These are phyloP conservation scores for Anguilla pacifica DNA, from an alignment of 2,797 vertebrate species.

Conservation along the genomic window DNA sequence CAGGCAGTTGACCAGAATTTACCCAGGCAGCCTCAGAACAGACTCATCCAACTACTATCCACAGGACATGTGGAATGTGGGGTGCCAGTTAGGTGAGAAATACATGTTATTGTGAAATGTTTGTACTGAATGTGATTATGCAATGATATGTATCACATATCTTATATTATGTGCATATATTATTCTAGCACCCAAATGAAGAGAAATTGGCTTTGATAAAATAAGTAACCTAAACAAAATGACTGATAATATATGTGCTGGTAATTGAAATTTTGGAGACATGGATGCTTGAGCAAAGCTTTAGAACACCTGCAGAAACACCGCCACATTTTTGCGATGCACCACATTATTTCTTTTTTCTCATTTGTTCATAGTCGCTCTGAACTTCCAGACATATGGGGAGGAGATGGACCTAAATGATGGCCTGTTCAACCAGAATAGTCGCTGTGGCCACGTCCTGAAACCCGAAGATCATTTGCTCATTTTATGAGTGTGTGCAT, in stretches of 20 bases:
- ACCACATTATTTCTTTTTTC: neutral
- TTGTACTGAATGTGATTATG: neutral
- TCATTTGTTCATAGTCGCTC: constrained; percentile 74
- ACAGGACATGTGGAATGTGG: constrained; percentile 91
- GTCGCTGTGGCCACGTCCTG: constrained; percentile 82
- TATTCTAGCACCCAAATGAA: neutral
- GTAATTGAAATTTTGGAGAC: neutral
- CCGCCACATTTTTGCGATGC: neutral
- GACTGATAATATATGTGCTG: neutral
- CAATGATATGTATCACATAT: neutral
- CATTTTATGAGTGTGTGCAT: neutral
- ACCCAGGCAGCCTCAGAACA: constrained; percentile 87
- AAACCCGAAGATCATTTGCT: constrained; percentile 65
- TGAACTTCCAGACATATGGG: constrained; percentile 94
- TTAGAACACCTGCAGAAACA: neutral
- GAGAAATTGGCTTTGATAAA: neutral
- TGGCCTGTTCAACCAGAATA: constrained; percentile 87
- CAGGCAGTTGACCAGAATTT: constrained; percentile 85
- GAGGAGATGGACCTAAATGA: constrained; percentile 91
- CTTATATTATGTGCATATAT: neutral
- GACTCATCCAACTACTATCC: constrained; percentile 94
- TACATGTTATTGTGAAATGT: neutral
- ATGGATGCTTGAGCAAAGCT: neutral
- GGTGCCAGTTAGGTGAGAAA: constrained; percentile 88
- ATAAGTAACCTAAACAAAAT: neutral